Evolutionary conservation across 2,888 invertebrate genomes (phyloP).

Genomic region (Lithophane ornitopus): DNA sequence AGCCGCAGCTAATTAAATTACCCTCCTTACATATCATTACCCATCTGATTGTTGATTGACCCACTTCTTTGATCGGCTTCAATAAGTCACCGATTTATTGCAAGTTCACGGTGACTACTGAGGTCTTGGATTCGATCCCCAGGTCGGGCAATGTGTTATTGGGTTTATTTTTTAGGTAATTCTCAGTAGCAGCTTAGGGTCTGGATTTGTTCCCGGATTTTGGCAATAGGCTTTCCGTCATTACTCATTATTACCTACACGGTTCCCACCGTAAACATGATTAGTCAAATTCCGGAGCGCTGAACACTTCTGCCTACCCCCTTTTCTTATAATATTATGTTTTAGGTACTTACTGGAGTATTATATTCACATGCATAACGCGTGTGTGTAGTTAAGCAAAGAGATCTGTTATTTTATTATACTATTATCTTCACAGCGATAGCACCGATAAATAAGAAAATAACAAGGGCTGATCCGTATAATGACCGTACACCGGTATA

Average conservation of each 20-base stretch:
- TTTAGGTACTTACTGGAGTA: background rate
- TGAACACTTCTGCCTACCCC: too few relatives aligned
- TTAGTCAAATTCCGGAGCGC: background rate
- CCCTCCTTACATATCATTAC: slow-evolving; percentile 85
- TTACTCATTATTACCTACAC: background rate
- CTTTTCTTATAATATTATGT: background rate
- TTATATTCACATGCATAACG: slow-evolving; percentile 1
- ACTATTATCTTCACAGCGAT: slow-evolving; percentile 16
- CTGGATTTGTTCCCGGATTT: background rate
- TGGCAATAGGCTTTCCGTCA: background rate
- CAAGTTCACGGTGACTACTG: slow-evolving; percentile 45
- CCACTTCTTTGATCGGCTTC: slow-evolving; percentile 77
- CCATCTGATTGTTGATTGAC: slow-evolving; percentile 83
- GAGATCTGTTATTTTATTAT: slow-evolving; percentile 7
- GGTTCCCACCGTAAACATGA: background rate
- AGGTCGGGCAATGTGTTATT: background rate
- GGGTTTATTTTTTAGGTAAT: background rate
- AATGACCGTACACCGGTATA: background rate
- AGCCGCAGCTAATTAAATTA: slow-evolving; percentile 77
- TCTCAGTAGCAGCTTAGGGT: background rate
- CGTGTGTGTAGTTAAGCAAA: background rate
- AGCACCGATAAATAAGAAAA: slow-evolving; percentile 13
- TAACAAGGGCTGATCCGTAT: background rate
- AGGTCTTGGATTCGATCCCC: background rate
- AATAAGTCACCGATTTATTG: slow-evolving; percentile 57